Conservation (phyloP, 2,888 invertebrate genomes). For the Pharmacophagus antenor region DNA sequence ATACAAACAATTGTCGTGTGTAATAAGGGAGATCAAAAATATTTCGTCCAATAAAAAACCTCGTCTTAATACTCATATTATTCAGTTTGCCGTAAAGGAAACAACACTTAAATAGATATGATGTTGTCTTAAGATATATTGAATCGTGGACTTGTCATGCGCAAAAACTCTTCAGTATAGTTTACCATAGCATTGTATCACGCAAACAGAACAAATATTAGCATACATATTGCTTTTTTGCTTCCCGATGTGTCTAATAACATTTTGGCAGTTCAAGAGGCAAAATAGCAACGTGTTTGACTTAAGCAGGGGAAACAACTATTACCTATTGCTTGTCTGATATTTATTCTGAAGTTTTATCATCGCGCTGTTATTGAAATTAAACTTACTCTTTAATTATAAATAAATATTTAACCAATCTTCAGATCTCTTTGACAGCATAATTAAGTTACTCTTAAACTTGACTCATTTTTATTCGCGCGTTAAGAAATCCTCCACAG, state of each 20-base stretch:
- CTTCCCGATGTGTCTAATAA: slow-evolving; percentile 35
- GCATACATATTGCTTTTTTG: slow-evolving; percentile 55
- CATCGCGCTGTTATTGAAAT: neutral
- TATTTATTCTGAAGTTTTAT: neutral
- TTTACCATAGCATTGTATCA: slow-evolving; percentile 47
- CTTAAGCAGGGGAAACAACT: slow-evolving; percentile 1
- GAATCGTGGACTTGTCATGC: slow-evolving; percentile 41
- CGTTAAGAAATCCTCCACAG: slow-evolving; percentile 50
- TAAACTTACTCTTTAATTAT: neutral
- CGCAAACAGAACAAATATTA: slow-evolving; percentile 52
- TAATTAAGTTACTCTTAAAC: slow-evolving; percentile 28
- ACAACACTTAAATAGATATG: slow-evolving; percentile 63
- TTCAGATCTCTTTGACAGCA: slow-evolving; percentile 21
- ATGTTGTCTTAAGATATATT: slow-evolving; percentile 47
- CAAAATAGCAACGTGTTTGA: slow-evolving; percentile 15
- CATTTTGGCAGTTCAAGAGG: slow-evolving; percentile 33
- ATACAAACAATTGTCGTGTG: no score
- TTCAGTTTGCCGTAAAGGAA: slow-evolving; percentile 50
- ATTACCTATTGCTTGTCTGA: neutral
- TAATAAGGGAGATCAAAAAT: neutral
- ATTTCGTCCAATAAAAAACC: no score
- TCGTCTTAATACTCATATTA: slow-evolving; percentile 42
- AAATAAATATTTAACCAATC: slow-evolving; percentile 8
- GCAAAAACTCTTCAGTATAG: slow-evolving; percentile 31
- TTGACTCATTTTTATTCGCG: slow-evolving; percentile 53